phyloP scores from a whole-genome alignment of 1,140 invertebrate genomes.

The Oncopodura yosiiana region DNA sequence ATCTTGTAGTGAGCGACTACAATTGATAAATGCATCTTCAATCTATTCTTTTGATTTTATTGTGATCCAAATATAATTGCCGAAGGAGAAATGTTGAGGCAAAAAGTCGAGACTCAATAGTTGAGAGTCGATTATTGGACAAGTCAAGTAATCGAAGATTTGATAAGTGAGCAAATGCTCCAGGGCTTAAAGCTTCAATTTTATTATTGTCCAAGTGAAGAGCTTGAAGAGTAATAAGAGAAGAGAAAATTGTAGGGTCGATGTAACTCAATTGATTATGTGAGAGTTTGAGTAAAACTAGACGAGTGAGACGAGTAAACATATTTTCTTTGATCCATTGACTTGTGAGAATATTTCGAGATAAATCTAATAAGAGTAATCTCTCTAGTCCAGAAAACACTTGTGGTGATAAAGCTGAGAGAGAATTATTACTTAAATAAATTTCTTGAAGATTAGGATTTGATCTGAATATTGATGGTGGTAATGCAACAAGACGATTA shows the following conservation, averaged over 20 bases:
- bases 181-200: constrained; percentile 73
- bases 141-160: constrained; percentile 77
- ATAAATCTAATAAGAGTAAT: constrained; percentile 72
- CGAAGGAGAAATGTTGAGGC: constrained; percentile 73
- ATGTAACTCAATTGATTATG: constrained; percentile 71
- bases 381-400: constrained; percentile 72
- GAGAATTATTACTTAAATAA: constrained; percentile 66
- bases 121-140: constrained; percentile 70
- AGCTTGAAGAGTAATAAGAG: constrained; percentile 75
- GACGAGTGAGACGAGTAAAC: constrained; percentile 68
- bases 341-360: constrained; percentile 72
- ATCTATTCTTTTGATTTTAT: constrained; percentile 67
- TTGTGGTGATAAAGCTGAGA: constrained; percentile 66
- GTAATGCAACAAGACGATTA: constrained; percentile 64
- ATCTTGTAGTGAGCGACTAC: constrained; percentile 60
- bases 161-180: constrained; percentile 72
- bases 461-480: constrained; percentile 64
- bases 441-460: constrained; percentile 67
- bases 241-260: constrained; percentile 73
- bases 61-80: constrained; percentile 73
- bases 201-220: constrained; percentile 77
- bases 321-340: constrained; percentile 70
- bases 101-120: constrained; percentile 67
- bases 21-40: constrained; percentile 74
- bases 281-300: constrained; percentile 74